Percentiles rank a stretch among this genome's conserved stretches.
Evolutionary conservation across 2,888 invertebrate genomes (phyloP).

Genomic region (Argynnis bischoffii): DNA sequence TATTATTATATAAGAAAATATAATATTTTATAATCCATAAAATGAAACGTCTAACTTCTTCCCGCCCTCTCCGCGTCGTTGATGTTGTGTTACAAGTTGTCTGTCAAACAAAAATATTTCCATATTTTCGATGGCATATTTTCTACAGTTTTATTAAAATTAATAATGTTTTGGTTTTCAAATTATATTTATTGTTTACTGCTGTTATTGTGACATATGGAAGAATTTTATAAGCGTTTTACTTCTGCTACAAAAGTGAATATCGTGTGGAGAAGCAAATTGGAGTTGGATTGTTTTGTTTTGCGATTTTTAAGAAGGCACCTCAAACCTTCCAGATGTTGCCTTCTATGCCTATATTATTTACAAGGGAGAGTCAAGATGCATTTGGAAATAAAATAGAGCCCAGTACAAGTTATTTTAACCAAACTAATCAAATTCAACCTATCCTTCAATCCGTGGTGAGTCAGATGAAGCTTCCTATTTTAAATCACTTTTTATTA

Average conservation of each 20-base stretch:
- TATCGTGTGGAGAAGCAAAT: conserved; percentile 37
- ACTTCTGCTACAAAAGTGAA: conserved; percentile 26
- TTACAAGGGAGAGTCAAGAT: conserved; percentile 76
- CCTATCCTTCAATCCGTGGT: conserved; percentile 62
- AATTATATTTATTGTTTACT: conserved; percentile 44
- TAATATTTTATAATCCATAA: conserved; percentile 35
- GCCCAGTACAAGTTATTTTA: conserved; percentile 71
- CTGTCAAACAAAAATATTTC: conserved; percentile 71
- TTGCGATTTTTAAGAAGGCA: conserved; percentile 46
- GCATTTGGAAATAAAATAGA: conserved; percentile 75
- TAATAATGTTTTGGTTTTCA: conserved; percentile 51
- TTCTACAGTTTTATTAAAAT: conserved; percentile 54
- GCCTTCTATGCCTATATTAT: conserved; percentile 79
- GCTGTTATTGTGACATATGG: conserved; percentile 40
- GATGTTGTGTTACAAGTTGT: conserved; percentile 47
- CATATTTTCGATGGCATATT: conserved; percentile 40
- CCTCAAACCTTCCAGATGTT: conserved; percentile 68
- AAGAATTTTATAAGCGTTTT: conserved; percentile 19
- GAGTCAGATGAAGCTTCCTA: conserved; percentile 52
- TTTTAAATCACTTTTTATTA: conserved; percentile 43
- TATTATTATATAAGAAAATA: conserved; percentile 1
- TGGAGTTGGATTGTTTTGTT: conserved; percentile 53
- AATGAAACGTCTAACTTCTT: conserved; percentile 57
- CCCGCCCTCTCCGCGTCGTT: conserved; percentile 58
- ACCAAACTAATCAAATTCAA: conserved; percentile 57